Evolutionary conservation across 1,140 invertebrate genomes (phyloP), one percentile per base, ranked within the genome.

Genomic region (Eurosta solidaginis): DNA sequence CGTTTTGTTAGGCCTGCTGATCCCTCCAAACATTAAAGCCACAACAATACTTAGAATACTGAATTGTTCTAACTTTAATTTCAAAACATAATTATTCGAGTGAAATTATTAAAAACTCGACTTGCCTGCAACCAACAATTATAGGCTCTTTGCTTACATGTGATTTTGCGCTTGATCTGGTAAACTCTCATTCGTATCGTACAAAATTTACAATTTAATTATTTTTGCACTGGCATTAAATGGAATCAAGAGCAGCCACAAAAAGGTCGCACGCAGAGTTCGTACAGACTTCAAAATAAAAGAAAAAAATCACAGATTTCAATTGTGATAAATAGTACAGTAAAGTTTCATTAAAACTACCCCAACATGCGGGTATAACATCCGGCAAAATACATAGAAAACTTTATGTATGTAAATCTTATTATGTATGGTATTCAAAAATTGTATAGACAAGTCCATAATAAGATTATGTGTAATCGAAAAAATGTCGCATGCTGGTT

Each of bases 271-370:
- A 40, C n/a, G 29, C 7, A 17, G 33, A 17, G 33, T 68, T 68
- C 59, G n/a, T 33, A 68, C n/a, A 52, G 4, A 4, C 1, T 6
- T 20, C 7, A 3, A 22, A 25, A 52, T 22, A 22, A 52, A 49
- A 49, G n/a, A 49, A 49, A 49, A 49, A 49, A 49, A 1, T 22
- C 49, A 52, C 20, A 52, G 49, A 52, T 52, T 22, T 52, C 49
- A 52, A 10, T 68, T 68, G 59, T 20, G 59, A 68, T 68, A 68
- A 68, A 68, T 68, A 68, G 59, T 68, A 7, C 36, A 42, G 6
- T 33, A 68, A 68, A 68, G 59, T 68, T 68, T 68, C 59, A 68
- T 68, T 68, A 68, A 40, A 68, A 68, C 59, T 40, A 68, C 59
- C 59, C 59, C 33, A 36, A 52, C 20, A 10, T 52, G 20, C 20